Base-by-base conservation (phyloP, 2,797 vertebrate species). In the Rhadinocentrus ornatus region DNA sequence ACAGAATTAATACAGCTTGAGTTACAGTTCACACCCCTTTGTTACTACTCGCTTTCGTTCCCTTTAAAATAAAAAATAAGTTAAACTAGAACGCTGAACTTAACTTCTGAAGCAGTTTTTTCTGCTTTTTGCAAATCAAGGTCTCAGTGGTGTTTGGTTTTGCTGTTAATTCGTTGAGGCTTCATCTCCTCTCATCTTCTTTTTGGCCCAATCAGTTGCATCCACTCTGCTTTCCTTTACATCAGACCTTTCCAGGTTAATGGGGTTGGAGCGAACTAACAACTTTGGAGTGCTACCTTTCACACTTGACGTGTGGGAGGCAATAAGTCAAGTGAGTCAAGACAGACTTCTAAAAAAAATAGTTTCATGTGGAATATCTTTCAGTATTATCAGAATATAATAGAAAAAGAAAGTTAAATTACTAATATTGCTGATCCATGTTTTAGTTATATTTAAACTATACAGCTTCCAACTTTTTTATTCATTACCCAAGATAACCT, bases 171-270 rank as follows among this genome's bases (percentile, higher is more conserved):
- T 32, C 52, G 56, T n/a, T 29, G 3, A 50, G 18, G 37, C 63
- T 12, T 26, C 37, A 77, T 10, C 26, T 11, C 1, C 13, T 27
- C 31, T 31, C 31, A 2, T 53, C 27, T 2, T 59, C 24, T 24
- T 16, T 37, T 53, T 4, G 20, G 12, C n/a, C 32, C 22, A 50
- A 35, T 26, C 32, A 60, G 31, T 48, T 56, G 6, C 32, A 60
- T 24, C 27, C 41, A 41, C 37, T 59, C 12, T 63, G 39, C 29
- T 70, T 61, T 60, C 32, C 55, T 66, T 41, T 26, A 35, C 4
- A 31, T 64, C 31, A 34, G 22, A 22, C 53, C 16, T 32, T 59
- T 31, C 20, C 24, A 27, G 20, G 8, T 50, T 20, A 29, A 31
- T 22, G 4, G 1, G 22, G 9, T 6, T 50, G 32, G 39, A 59